phyloP scores from a whole-genome alignment of 2,797 vertebrate species.

The Sebastes hubbsi region DNA sequence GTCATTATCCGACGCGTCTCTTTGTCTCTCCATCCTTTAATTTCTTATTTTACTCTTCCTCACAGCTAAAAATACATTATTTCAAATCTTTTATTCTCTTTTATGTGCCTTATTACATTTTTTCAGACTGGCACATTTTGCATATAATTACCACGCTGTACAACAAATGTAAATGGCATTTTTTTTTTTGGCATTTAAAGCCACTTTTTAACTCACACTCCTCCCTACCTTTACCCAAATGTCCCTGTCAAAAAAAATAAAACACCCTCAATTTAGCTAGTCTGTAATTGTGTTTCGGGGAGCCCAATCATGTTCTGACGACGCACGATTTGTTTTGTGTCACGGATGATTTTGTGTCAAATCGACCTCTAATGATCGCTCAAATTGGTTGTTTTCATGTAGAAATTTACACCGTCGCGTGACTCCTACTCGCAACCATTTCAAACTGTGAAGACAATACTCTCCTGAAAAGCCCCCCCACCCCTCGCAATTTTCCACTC shows the following conservation, averaged over 20 bases:
- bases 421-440: constrained; percentile 60
- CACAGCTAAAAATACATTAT: constrained; percentile 61
- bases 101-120: constrained; percentile 62
- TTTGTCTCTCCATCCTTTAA: constrained; percentile 50
- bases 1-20: constrained; percentile 63
- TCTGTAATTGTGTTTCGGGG: constrained; percentile 76
- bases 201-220: constrained; percentile 51
- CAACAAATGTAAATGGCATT: constrained; percentile 47
- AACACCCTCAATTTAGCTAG: constrained; percentile 65
- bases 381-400: constrained; percentile 83
- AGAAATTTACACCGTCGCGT: constrained; percentile 75
- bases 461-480: constrained; percentile 23
- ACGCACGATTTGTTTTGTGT: constrained; percentile 82
- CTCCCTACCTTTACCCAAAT: constrained; percentile 46
- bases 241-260: constrained; percentile 59
- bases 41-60: constrained; percentile 58
- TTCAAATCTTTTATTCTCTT: constrained; percentile 50
- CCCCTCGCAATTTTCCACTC: constrained; percentile 62
- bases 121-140: constrained; percentile 54
- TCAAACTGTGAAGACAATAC: constrained; percentile 65
- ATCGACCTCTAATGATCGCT: constrained; percentile 80
- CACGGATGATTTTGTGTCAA: constrained; percentile 80
- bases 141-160: constrained; percentile 60
- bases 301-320: constrained; percentile 77
- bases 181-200: constrained; percentile 32